Base-by-base conservation (phyloP, 2,888 invertebrate species). In the Oxystoma pomonae region DNA sequence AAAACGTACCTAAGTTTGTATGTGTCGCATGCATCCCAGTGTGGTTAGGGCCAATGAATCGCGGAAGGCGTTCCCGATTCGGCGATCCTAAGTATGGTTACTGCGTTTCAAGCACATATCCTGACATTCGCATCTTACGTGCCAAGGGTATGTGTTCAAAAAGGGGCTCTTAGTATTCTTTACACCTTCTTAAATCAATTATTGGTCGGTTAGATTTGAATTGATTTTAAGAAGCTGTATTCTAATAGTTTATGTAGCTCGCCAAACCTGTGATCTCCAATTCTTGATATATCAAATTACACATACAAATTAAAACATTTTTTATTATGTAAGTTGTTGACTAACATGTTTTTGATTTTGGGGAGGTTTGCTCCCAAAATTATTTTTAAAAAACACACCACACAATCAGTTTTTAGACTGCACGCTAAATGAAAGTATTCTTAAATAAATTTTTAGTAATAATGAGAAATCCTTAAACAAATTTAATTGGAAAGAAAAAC, bases 371-470 rank as follows among this genome's bases (percentile, higher is more conserved):
- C 59, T 60, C 65, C 62, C 62, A 65, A 63, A 67, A 63, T 7
- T 35, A 35, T 7, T 35, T 35, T 7, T 61, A 68, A 63, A 65
- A 68, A 66, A 70, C 78, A 80, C 79, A 80, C 79, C 79, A 80
- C 77, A 78, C 81, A 81, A 80, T 81, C 80, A 81, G 79, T 78
- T 79, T 69, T 74, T 80, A 81, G 80, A 81, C 81, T 81, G 81
- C 81, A 81, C 81, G 78, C 77, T 78, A 69, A 75, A 70, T 72
- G 75, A 69, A 67, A 80, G 78, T 80, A 80, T 80, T 79, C 78
- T 79, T 78, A 79, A 79, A 77, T 77, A 78, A 78, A 78, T 77
- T 73, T 35, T 65, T 77, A 78, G 76, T 79, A 79, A 78, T 78
- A 78, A 77, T 35, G 35, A 57, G 9, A 20, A 67, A 62, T 61